A percentile compares a stretch with the other conserved stretches of the same genome.
These are phyloP conservation scores for Oryzias celebensis DNA, from an alignment of 2,113 vertebrate genomes.

Conservation along the genomic window DNA sequence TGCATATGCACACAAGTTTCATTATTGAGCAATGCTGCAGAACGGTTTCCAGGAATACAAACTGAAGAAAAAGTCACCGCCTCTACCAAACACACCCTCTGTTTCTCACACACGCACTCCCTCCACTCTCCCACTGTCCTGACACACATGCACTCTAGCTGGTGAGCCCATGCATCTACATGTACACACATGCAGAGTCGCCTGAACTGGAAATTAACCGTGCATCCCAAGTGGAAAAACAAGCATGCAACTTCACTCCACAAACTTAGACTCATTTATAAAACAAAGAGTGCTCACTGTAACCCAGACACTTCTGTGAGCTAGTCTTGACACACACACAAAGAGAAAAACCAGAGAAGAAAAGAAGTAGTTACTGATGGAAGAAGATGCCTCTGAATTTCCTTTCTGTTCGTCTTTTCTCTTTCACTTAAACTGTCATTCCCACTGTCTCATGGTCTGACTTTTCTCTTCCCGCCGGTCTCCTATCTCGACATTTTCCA, in stretches of 20 bases:
- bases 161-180: slow-evolving; percentile 28
- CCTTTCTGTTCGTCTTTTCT: slow-evolving; percentile 47
- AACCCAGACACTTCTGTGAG: slow-evolving; percentile 63
- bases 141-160: slow-evolving; percentile 49
- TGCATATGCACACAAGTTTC: slow-evolving; percentile 62
- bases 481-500: slow-evolving; percentile 54
- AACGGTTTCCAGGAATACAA: slow-evolving; percentile 81
- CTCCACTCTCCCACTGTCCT: slow-evolving; percentile 52
- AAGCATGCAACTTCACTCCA: slow-evolving; percentile 40
- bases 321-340: slow-evolving; percentile 58
- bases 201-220: slow-evolving; percentile 56
- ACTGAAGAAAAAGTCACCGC: slow-evolving; percentile 67
- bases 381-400: slow-evolving; percentile 51
- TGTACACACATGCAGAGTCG: slow-evolving; percentile 18
- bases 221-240: slow-evolving; percentile 57
- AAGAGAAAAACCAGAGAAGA: slow-evolving; percentile 47
- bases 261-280: slow-evolving; percentile 35
- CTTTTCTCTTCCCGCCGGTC: slow-evolving; percentile 46
- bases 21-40: slow-evolving; percentile 76
- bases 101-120: slow-evolving; percentile 9
- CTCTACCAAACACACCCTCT: slow-evolving; percentile 52
- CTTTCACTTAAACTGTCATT: slow-evolving; percentile 64
- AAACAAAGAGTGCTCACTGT: slow-evolving; percentile 36
- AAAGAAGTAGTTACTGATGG: slow-evolving; percentile 54
- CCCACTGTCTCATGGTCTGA: slow-evolving; percentile 49